These are phyloP conservation scores for Lepetodrilus schrolli DNA, from an alignment of 2,888 invertebrate genomes.

Conservation along the genomic window DNA sequence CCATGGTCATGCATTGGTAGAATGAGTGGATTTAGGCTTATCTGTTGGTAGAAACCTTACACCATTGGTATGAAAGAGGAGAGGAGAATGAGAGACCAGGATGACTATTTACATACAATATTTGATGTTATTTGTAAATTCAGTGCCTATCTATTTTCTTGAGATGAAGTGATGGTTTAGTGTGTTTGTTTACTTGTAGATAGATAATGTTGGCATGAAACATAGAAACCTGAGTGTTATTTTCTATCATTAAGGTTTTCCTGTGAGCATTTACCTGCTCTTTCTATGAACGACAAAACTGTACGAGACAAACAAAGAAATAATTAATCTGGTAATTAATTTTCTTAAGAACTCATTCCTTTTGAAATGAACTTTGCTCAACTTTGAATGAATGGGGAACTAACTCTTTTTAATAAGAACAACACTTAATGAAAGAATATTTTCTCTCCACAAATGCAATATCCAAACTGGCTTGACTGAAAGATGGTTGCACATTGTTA, in stretches of 20 bases:
- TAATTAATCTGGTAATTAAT: constrained; percentile 15
- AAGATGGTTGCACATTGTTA: neutral
- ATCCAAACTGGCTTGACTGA: constrained; percentile 19
- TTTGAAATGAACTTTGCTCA: constrained; percentile 22
- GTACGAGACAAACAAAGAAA: too few species aligned
- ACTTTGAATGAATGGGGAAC: constrained; percentile 19
- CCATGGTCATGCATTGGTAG: too few species aligned
- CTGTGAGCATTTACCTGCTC: too few species aligned
- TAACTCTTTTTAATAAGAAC: neutral
- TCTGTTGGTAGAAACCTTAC: too few species aligned
- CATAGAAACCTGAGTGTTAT: neutral
- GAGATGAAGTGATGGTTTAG: constrained; percentile 11
- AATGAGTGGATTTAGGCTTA: too few species aligned
- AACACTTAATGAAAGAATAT: neutral
- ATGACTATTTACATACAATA: constrained; percentile 3
- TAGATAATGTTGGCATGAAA: neutral
- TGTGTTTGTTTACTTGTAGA: constrained; percentile 18
- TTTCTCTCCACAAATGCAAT: constrained; percentile 6
- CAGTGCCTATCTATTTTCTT: constrained; percentile 27
- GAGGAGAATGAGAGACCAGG: neutral
- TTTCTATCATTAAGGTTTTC: neutral
- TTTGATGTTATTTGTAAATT: constrained; percentile 24
- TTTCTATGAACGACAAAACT: too few species aligned
- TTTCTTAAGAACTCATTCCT: constrained; percentile 19
- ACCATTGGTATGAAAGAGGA: neutral